A percentile compares a stretch with the other conserved stretches of the same genome.
These are phyloP conservation scores for Phania funesta DNA, from an alignment of 2,888 invertebrate genomes.

Conservation along the genomic window DNA sequence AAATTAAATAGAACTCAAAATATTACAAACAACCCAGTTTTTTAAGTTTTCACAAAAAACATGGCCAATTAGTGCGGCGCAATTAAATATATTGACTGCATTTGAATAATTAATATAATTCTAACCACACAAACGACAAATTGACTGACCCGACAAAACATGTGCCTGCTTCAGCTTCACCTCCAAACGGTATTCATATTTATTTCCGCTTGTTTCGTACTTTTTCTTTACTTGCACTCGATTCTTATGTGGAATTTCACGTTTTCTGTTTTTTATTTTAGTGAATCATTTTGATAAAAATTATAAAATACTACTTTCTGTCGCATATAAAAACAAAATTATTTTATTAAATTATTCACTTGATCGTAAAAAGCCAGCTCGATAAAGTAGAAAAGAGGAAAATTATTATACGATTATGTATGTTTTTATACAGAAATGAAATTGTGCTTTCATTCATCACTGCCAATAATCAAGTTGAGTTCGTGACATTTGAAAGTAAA, in stretches of 20 bases:
- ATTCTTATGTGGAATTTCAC: background rate
- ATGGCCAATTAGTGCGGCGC: conserved; percentile 2
- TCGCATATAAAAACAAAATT: conserved; percentile 8
- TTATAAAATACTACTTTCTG: conserved; percentile 14
- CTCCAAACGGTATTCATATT: background rate
- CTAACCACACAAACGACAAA: background rate
- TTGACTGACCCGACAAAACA: background rate
- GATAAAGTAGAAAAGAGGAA: conserved; percentile 44
- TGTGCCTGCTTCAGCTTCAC: background rate
- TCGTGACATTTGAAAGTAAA: conserved; percentile 59
- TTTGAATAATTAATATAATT: background rate
- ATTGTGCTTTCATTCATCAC: conserved; percentile 60
- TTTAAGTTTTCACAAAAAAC: background rate
- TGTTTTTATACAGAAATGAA: background rate
- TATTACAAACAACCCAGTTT: background rate
- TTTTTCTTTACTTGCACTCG: conserved; percentile 1
- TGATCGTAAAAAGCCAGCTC: conserved; percentile 13
- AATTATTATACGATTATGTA: conserved; percentile 8
- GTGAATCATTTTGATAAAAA: conserved; percentile 41
- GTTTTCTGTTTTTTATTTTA: background rate
- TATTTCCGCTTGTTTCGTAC: conserved; percentile 33
- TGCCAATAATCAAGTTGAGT: conserved; percentile 60
- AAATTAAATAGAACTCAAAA: background rate
- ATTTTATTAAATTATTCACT: conserved; percentile 26
- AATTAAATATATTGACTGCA: background rate